Percentiles rank a stretch among this genome's conserved stretches.
These are phyloP conservation scores for Tragelaphus strepsiceros DNA, from an alignment of 2,113 vertebrate species.

Conservation along the genomic window DNA sequence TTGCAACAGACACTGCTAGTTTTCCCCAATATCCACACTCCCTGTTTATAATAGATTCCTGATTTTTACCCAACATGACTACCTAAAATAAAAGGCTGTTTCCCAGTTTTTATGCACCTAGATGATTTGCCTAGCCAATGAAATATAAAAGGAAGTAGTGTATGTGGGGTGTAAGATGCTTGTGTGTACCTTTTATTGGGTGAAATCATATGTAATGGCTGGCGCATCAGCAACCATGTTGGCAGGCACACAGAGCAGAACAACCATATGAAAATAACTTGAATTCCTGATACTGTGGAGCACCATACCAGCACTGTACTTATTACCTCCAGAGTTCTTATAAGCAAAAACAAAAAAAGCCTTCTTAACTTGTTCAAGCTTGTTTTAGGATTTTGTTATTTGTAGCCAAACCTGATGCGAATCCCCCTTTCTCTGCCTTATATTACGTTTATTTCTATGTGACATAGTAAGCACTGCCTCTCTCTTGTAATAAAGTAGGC, in stretches of 20 bases:
- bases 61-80: not conserved
- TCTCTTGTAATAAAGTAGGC: not conserved
- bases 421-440: too few species aligned
- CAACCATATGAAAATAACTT: not conserved
- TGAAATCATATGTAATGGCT: too few species aligned
- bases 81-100: not conserved
- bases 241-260: not conserved
- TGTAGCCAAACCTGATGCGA: not conserved
- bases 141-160: not conserved
- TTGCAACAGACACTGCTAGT: not conserved
- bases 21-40: not conserved
- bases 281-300: not conserved
- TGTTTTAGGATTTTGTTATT: not conserved
- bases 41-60: not conserved
- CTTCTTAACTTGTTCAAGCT: not conserved
- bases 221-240: not conserved
- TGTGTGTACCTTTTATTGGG: not conserved
- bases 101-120: not conserved
- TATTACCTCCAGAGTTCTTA: not conserved
- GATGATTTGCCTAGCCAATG: too few species aligned
- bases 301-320: not conserved
- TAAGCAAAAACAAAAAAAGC: not conserved
- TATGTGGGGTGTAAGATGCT: too few species aligned
- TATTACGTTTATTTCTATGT: not conserved
- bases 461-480: not conserved